Conservation (phyloP, 2,797 vertebrate species). For the Peromyscus attwateri region DNA sequence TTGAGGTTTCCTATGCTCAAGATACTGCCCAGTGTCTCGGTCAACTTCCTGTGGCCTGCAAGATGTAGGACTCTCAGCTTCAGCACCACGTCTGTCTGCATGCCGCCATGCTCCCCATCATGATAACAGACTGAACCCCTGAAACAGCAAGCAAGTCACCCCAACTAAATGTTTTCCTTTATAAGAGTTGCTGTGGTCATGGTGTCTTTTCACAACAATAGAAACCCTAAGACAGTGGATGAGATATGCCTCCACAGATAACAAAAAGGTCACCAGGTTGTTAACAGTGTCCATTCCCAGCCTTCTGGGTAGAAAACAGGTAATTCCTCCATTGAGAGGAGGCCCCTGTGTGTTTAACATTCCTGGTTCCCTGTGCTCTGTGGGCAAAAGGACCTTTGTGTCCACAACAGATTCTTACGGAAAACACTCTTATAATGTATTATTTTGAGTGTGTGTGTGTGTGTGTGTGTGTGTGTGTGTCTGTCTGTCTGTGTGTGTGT, state of each 20-base stretch:
- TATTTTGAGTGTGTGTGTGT: neutral
- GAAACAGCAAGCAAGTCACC: neutral
- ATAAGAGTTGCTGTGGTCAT: neutral
- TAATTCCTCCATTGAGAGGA: neutral
- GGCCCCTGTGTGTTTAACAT: neutral
- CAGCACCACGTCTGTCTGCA: neutral
- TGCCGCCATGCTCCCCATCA: neutral
- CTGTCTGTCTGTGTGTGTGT: too few relatives aligned
- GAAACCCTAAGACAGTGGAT: neutral
- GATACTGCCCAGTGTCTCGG: neutral
- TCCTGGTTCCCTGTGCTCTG: neutral
- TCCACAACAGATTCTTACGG: neutral
- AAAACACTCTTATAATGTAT: neutral
- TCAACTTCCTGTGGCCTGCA: neutral
- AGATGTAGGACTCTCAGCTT: neutral
- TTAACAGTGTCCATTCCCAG: too few relatives aligned
- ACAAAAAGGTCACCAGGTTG: neutral
- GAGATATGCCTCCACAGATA: neutral
- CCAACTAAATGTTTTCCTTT: neutral
- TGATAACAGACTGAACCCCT: neutral
- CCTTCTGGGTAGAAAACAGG: neutral
- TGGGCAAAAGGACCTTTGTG: neutral
- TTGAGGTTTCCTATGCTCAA: neutral
- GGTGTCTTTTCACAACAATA: neutral
- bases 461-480: too few relatives aligned